These are phyloP conservation scores for Drosophila grimshawi DNA, from an alignment of 1,140 invertebrate species.

Conservation along the genomic window DNA sequence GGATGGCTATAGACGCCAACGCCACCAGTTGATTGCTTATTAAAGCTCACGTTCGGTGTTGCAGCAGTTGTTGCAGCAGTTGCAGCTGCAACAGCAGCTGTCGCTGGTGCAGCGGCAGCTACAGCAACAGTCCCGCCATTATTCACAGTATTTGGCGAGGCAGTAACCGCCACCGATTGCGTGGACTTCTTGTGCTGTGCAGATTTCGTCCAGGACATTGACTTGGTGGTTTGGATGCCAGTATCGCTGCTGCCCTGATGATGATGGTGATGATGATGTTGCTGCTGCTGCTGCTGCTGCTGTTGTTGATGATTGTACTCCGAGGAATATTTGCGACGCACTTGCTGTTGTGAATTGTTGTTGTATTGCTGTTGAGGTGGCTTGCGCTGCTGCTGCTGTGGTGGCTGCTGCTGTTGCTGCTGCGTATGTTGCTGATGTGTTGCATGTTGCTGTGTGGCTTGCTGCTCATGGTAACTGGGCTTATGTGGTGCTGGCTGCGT, in stretches of 20 bases:
- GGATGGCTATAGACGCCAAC: constrained; percentile 38
- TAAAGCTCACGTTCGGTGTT: constrained; percentile 18
- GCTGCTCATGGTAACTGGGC: constrained; percentile 20
- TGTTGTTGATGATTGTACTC: constrained; percentile 62
- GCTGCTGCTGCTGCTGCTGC: constrained; percentile 39
- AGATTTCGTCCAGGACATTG: constrained; percentile 82
- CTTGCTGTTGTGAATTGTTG: constrained; percentile 51
- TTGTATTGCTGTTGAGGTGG: constrained; percentile 62
- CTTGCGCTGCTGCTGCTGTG: constrained; percentile 65
- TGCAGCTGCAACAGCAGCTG: constrained; percentile 1
- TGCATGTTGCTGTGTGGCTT: constrained; percentile 30
- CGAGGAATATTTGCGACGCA: constrained; percentile 72
- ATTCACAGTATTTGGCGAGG: constrained; percentile 73
- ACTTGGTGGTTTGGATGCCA: constrained; percentile 76
- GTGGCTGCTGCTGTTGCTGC: constrained; percentile 44
- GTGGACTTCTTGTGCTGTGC: constrained; percentile 81
- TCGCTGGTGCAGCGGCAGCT: constrained; percentile 11
- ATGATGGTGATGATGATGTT: constrained; percentile 61
- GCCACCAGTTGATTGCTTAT: constrained; percentile 23
- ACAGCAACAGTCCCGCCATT: constrained; percentile 44
- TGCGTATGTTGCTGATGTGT: constrained; percentile 14
- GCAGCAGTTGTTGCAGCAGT: constrained; percentile 17
- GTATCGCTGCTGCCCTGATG: constrained; percentile 68
- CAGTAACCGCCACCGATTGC: constrained; percentile 79
- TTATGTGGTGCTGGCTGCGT: constrained; percentile 34